Base-by-base conservation (phyloP, 2,888 invertebrate genomes). In the Chloromyia formosa region DNA sequence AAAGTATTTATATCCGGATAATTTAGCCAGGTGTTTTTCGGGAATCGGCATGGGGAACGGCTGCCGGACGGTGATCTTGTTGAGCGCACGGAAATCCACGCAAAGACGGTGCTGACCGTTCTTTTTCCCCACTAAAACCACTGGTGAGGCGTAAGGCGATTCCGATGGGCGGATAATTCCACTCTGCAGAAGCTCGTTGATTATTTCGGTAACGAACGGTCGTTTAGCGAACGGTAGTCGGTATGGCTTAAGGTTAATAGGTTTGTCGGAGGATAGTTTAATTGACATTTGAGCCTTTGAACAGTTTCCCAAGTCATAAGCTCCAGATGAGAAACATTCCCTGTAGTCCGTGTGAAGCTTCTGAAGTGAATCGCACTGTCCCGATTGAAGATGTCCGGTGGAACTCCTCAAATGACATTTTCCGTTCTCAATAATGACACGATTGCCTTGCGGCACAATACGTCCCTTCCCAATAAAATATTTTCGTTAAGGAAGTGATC, bases 1-100 rank as follows among this genome's bases (percentile, higher is more conserved):
- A 40, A 74, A 75, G 12, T 62, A 73, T 18, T 12, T 35, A 40
- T 75, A 74, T 27, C 74, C 75, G 1, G 71, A 2, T 14, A 74
- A 40, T 27, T 49, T 64, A n/a, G 76, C 74, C 4, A 79, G 61
- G 14, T 77, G 78, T 42, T 77, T 78, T 45, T 78, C 78, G 0
- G 78, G 74, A 7, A 77, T 18, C 22, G 76, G 78, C 79, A 78
- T 78, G 14, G 73, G 54, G 40, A 72, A 77, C 10, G 77, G 75
- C 56, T 78, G 77, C 35, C 78, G 77, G 1, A 77, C 73, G 1
- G 77, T 78, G 1, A 76, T 74, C 7, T 75, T 64, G 22, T 77
- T 77, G 10, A 78, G 42, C 10, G 75, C 74, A 0, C 77, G 58
- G 54, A 75, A 77, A 66, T 78, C 78, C 0, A 77, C 73, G 42